Evolutionary conservation across 2,888 invertebrate genomes (phyloP).

Genomic region (Rhorus exstirpatorius): DNA sequence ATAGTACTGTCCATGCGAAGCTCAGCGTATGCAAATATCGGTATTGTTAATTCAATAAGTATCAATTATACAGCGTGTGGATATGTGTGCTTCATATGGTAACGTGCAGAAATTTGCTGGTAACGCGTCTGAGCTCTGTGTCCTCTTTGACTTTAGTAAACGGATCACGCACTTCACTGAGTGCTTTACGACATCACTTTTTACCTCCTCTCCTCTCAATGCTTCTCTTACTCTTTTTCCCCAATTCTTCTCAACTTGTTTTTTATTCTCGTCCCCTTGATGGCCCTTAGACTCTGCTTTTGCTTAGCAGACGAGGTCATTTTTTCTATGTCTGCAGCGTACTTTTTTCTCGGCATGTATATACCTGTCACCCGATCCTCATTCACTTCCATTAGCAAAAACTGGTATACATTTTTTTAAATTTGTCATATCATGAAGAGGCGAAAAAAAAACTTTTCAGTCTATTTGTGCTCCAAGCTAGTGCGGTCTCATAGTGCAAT

Average conservation of each 20-base stretch:
- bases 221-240: conserved; percentile 56
- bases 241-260: conserved; percentile 39
- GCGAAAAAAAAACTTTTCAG: neutral
- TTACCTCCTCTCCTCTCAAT: conserved; percentile 72
- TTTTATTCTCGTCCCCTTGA: conserved; percentile 16
- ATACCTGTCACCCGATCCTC: neutral
- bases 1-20: no score
- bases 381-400: conserved; percentile 34
- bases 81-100: neutral
- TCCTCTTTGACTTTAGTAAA: conserved; percentile 80
- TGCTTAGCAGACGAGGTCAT: neutral
- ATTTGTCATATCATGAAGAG: neutral
- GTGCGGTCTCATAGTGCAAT: no score
- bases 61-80: neutral
- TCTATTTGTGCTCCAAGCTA: neutral
- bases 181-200: conserved; percentile 85
- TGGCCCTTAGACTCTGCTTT: neutral
- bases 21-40: no score
- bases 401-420: conserved; percentile 10
- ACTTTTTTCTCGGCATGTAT: neutral
- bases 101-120: neutral
- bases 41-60: neutral
- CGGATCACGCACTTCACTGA: conserved; percentile 85
- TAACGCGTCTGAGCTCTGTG: conserved; percentile 14
- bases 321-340: conserved; percentile 1